These are phyloP conservation scores for Ecliptopera silaceata DNA, from an alignment of 2,888 invertebrate genomes.

Conservation along the genomic window DNA sequence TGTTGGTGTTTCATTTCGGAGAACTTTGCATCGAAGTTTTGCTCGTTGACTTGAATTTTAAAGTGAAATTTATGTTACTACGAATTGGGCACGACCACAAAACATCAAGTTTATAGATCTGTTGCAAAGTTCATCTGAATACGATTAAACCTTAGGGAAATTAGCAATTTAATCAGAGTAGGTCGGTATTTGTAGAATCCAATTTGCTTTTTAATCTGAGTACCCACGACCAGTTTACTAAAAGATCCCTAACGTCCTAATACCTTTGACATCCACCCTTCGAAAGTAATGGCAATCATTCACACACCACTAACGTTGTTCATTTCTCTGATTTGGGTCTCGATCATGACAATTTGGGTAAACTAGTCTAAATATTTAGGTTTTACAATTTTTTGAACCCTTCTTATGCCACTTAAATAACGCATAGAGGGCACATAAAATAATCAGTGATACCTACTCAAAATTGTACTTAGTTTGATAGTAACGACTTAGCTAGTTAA, in stretches of 20 bases:
- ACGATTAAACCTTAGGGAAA: neutral
- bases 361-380: too few relatives aligned
- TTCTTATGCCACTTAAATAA: neutral
- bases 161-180: neutral
- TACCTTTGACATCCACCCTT: neutral
- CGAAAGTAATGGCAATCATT: neutral
- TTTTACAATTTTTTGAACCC: too few relatives aligned
- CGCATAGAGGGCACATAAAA: neutral
- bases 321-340: neutral
- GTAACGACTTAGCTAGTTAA: too few relatives aligned
- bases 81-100: neutral
- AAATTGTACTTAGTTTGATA: too few relatives aligned
- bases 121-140: neutral
- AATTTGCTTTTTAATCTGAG: neutral
- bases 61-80: neutral
- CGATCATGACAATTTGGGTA: too few relatives aligned
- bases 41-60: neutral
- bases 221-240: neutral
- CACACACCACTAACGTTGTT: neutral
- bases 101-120: neutral
- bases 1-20: constrained; percentile 3
- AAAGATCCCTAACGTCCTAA: neutral
- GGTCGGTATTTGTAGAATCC: too few relatives aligned
- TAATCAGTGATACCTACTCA: neutral
- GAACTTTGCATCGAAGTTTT: neutral